These are phyloP conservation scores for Eurytoma adleriae DNA, from an alignment of 2,888 invertebrate species.

Conservation along the genomic window DNA sequence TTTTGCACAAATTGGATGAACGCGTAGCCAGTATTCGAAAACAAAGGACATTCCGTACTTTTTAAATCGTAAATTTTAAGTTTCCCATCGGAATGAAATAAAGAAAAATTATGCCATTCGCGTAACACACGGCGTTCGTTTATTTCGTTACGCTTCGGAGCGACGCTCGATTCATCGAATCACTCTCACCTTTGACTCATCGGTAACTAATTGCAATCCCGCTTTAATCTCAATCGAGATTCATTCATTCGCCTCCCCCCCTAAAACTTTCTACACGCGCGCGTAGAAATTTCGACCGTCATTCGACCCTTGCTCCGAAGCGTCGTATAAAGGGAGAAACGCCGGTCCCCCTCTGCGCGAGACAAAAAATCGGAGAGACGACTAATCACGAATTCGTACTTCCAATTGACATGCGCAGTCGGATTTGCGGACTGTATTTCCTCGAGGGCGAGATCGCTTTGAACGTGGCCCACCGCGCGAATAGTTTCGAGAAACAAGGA, in stretches of 20 bases:
- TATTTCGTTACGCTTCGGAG: conserved; percentile 50
- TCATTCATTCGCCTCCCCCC: not conserved
- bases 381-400: conserved; percentile 57
- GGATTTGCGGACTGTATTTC: conserved; percentile 35
- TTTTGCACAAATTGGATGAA: not conserved
- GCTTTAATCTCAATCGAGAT: conserved; percentile 2
- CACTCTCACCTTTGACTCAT: not conserved
- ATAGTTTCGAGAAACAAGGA: not conserved
- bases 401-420: conserved; percentile 58
- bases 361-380: conserved; percentile 21
- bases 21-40: conserved; percentile 40
- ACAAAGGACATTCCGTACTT: conserved; percentile 38
- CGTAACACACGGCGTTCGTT: conserved; percentile 21
- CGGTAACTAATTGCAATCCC: conserved; percentile 13
- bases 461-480: conserved; percentile 68
- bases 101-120: conserved; percentile 32
- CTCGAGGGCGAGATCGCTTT: conserved; percentile 55
- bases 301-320: conserved; percentile 50
- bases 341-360: conserved; percentile 5
- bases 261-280: conserved; percentile 18
- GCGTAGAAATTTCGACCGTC: conserved; percentile 8
- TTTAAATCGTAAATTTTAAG: conserved; percentile 33
- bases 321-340: conserved; percentile 39
- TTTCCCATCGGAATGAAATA: not conserved
- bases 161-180: conserved; percentile 42